phyloP scores from a whole-genome alignment of 2,113 vertebrate species.

The Poeciliopsis prolifica region DNA sequence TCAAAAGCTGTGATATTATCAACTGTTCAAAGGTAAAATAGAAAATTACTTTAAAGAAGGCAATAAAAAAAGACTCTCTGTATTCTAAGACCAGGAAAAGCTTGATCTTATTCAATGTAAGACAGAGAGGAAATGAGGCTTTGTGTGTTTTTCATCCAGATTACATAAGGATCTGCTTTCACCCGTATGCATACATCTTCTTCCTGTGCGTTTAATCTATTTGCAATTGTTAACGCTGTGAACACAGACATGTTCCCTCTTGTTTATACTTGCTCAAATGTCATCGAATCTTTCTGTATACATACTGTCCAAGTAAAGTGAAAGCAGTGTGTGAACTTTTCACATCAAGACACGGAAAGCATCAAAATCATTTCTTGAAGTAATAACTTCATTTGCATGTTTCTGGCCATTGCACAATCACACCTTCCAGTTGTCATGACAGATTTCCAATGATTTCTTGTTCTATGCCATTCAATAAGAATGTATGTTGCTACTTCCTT shows the following conservation, averaged over 20 bases:
- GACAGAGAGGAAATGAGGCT: not conserved
- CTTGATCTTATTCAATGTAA: not conserved
- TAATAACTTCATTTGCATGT: not conserved
- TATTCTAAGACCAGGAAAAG: not conserved
- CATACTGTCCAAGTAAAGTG: conserved; percentile 20
- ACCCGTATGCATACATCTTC: not conserved
- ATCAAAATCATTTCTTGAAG: not conserved
- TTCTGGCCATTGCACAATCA: not conserved
- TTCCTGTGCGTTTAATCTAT: conserved; percentile 13
- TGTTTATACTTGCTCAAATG: conserved; percentile 59
- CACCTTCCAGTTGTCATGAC: not conserved
- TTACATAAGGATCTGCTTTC: not conserved
- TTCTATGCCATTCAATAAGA: not conserved
- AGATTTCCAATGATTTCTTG: not conserved
- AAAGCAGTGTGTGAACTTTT: conserved; percentile 8
- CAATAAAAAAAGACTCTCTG: not conserved
- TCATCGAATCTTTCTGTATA: conserved; percentile 8
- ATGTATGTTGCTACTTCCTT: too few relatives aligned
- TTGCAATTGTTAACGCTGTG: not conserved
- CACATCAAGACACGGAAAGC: not conserved
- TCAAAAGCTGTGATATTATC: not conserved
- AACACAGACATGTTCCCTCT: conserved; percentile 45
- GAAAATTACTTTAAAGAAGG: too few relatives aligned
- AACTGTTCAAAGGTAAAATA: not conserved
- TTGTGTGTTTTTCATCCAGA: not conserved